These are phyloP conservation scores for Lasaia peninsularis DNA, from an alignment of 1,140 invertebrate genomes.

Conservation along the genomic window DNA sequence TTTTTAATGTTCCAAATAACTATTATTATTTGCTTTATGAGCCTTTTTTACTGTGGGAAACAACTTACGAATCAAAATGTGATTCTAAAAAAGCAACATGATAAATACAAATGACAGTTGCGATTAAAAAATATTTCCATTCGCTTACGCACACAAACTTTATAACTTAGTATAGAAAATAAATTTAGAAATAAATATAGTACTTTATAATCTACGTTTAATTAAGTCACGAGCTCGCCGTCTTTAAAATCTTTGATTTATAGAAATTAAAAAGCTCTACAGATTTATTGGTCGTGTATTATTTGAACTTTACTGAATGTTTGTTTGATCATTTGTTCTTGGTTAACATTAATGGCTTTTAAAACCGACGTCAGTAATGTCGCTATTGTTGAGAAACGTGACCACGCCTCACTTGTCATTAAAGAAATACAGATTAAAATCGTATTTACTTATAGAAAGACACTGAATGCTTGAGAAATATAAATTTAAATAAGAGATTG, in stretches of 20 bases:
- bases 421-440: conserved; percentile 6
- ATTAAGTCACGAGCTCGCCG: not conserved
- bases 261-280: conserved; percentile 4
- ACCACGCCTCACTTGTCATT: conserved; percentile 4
- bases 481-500: not conserved
- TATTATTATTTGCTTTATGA: too few relatives aligned
- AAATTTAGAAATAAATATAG: not conserved
- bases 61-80: too few relatives aligned
- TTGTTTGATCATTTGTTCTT: not conserved
- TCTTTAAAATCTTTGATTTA: conserved; percentile 1
- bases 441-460: conserved; percentile 2
- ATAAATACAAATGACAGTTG: too few relatives aligned
- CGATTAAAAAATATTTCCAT: too few relatives aligned
- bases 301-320: conserved; percentile 5
- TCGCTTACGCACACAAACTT: too few relatives aligned
- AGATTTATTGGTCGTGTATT: conserved; percentile 4
- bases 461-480: not conserved
- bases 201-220: not conserved
- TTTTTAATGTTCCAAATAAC: too few relatives aligned
- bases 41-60: too few relatives aligned
- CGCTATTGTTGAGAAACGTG: conserved; percentile 3
- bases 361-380: conserved; percentile 1
- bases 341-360: conserved; percentile 3
- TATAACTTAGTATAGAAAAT: too few relatives aligned
- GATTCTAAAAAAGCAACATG: too few relatives aligned